phyloP scores from a whole-genome alignment of 2,797 vertebrate species.

The Scyliorhinus canicula region DNA sequence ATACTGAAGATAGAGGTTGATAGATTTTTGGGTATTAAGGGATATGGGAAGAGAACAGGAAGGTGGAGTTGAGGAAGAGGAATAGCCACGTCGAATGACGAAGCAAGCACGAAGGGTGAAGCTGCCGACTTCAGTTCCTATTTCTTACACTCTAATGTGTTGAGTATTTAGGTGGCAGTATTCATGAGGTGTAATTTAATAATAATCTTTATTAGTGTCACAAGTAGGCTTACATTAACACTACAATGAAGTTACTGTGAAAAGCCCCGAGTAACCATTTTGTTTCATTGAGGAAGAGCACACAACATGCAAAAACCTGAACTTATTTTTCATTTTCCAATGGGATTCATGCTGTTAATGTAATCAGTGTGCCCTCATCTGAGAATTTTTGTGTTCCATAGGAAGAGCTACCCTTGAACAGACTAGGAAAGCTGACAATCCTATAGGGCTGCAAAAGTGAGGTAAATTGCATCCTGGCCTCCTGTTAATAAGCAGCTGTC shows the following conservation, averaged over 20 bases:
- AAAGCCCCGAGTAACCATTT: too few species aligned
- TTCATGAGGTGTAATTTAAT: neutral
- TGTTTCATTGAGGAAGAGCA: neutral
- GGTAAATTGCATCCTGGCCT: neutral
- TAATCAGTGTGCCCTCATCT: neutral
- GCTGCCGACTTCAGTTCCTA: neutral
- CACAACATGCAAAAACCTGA: neutral
- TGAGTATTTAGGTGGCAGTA: neutral
- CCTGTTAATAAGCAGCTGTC: neutral
- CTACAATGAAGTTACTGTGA: too few species aligned
- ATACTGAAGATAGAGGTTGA: neutral
- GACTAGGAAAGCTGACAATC: neutral
- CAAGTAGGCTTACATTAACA: too few species aligned
- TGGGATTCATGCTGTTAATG: neutral
- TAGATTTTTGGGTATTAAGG: neutral
- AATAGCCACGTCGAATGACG: neutral
- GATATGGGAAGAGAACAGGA: neutral
- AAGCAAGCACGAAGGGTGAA: neutral
- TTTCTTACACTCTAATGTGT: neutral
- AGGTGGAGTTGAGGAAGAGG: too few species aligned
- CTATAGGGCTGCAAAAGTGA: neutral
- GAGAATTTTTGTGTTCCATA: neutral
- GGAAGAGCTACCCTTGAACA: neutral
- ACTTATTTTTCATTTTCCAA: neutral
- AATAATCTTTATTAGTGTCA: too few species aligned